A percentile compares a stretch with the other conserved stretches of the same genome.
Conservation (phyloP, 2,113 vertebrate species). For the Clupea harengus region DNA sequence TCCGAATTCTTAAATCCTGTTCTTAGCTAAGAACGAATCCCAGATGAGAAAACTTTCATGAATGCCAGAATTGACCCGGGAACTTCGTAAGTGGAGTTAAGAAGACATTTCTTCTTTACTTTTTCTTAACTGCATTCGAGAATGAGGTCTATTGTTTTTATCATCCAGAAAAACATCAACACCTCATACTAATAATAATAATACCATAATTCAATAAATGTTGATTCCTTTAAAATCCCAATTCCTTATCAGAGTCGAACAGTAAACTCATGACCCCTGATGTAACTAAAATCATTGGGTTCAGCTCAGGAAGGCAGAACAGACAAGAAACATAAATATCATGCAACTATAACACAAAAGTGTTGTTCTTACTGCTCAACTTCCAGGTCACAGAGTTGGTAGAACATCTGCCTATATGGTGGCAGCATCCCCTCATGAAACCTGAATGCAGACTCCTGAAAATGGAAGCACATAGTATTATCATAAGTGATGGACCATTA, state of each 20-base stretch:
- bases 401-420: constrained; percentile 98
- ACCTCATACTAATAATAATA: not conserved
- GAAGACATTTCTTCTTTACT: no score
- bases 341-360: not conserved
- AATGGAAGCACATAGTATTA: not conserved
- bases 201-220: not conserved
- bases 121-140: no score
- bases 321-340: not conserved
- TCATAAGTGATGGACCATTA: not conserved
- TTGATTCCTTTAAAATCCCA: not conserved
- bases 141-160: no score
- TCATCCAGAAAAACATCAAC: no score
- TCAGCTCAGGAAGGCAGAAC: not conserved
- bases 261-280: not conserved
- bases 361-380: constrained; percentile 78
- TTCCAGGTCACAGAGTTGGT: constrained; percentile 93
- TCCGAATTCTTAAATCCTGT: no score
- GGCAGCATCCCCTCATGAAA: constrained; percentile 88
- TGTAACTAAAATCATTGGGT: no score
- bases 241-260: not conserved
- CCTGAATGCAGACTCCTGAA: constrained; percentile 85
- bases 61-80: no score
- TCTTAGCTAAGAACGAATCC: no score
- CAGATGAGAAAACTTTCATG: no score
- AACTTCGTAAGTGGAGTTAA: no score